Evolutionary conservation across 2,888 invertebrate species (phyloP), one percentile per base, ranked within the genome.

Genomic region (Drosophila anomalata): DNA sequence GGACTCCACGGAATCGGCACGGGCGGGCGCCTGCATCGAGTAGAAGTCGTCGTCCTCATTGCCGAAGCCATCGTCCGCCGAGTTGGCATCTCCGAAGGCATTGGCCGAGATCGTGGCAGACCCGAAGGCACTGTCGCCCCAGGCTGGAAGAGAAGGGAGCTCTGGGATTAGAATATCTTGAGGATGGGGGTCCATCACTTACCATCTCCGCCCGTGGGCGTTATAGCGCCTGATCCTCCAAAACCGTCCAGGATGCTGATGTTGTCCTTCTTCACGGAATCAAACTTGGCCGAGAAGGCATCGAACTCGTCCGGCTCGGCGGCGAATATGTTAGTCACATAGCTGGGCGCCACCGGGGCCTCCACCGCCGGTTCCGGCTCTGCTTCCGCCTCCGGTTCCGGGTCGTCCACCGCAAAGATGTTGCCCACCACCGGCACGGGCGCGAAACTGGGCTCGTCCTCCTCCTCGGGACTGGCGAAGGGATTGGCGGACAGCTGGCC

Each of bases 221-320:
- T 90, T 17, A 91, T 89, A 2, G 89, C 90, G 2, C 90, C 91
- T 1, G 91, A 91, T 4, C 89, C 88, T 2, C 90, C 90, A 55
- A 91, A 91, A 0, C 91, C 91, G 36, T 91, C 91, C n/a, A 91
- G 70, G 29, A 91, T 81, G 62, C 89, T 90, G 4, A 89, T 81
- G 50, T 91, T 91, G 36, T 91, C 91, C 75, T 91, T 93, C 41
- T 92, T 92, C 57, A 92, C 94, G 0, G 91, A 91, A 24, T 97
- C 97, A 86, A 98, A 98, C 90, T 97, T 97, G 1, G 96, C 96
- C 3, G 97, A 95, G 84, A 98, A 98, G 0, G 96, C 97, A 90
- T 97, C 97, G 79, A 97, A 97, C 26, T 94, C 95, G 77, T 95
- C 95, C 0, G 93, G 93, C 42, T 93, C 89, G 0, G 73, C 76